A percentile compares a stretch with the other conserved stretches of the same genome.
Evolutionary conservation across 2,888 invertebrate genomes (phyloP).

Genomic region (Ganaspis brasiliensis): DNA sequence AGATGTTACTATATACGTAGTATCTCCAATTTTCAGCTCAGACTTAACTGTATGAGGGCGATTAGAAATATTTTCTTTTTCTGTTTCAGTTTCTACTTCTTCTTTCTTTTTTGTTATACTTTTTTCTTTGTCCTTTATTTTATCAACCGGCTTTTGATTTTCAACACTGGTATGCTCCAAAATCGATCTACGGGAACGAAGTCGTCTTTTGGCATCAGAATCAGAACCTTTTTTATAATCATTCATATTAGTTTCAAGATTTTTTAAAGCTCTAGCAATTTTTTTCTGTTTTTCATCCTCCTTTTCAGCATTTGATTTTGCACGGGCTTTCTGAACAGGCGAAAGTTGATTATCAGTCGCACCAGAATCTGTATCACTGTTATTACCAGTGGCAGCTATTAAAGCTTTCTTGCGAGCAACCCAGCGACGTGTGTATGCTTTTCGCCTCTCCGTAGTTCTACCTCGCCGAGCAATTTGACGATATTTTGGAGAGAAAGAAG

Average conservation of each 20-base stretch:
- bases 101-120: not conserved
- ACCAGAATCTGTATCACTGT: constrained; percentile 75
- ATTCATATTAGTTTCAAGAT: constrained; percentile 67
- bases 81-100: constrained; percentile 6
- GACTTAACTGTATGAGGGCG: constrained; percentile 61
- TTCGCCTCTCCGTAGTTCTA: constrained; percentile 71
- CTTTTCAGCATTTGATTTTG: constrained; percentile 73
- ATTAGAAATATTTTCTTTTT: not conserved
- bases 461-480: constrained; percentile 62
- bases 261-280: constrained; percentile 67
- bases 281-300: constrained; percentile 68
- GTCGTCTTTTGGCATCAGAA: constrained; percentile 43
- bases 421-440: constrained; percentile 77
- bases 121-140: not conserved
- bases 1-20: constrained; percentile 74
- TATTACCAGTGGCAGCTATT: constrained; percentile 74
- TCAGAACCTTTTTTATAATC: constrained; percentile 49
- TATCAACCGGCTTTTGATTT: constrained; percentile 16
- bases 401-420: constrained; percentile 77
- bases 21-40: constrained; percentile 72
- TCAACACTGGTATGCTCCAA: not conserved
- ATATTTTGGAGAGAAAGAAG: constrained; percentile 44
- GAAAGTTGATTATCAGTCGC: constrained; percentile 74
- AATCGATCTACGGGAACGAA: constrained; percentile 51
- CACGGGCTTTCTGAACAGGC: constrained; percentile 76